Conservation (phyloP, 2,113 vertebrate species). For the Hylia prasina region DNA sequence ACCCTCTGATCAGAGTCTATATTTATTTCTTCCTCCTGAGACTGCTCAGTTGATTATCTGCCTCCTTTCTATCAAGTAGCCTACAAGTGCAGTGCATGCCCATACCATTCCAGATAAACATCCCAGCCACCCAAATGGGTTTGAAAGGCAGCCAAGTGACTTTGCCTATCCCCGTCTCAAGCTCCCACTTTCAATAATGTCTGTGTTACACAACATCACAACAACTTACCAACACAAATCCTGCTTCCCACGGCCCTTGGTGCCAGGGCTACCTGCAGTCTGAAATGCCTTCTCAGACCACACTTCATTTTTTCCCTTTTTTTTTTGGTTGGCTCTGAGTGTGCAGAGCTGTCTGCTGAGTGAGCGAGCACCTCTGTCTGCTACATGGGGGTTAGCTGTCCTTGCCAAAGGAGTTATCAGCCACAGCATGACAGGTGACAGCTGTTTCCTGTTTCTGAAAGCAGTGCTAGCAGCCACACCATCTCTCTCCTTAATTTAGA, state of each 20-base stretch:
- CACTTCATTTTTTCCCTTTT: rapidly evolving
- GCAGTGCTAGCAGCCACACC: neutral
- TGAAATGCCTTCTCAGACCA: neutral
- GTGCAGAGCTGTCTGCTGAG: too few species aligned
- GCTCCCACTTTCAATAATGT: neutral
- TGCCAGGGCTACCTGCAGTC: neutral
- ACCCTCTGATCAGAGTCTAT: neutral
- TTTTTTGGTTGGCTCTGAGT: neutral
- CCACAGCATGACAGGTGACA: neutral
- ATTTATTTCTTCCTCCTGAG: neutral
- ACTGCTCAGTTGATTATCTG: neutral
- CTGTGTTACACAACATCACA: neutral
- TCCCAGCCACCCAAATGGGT: neutral
- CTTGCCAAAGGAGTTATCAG: neutral
- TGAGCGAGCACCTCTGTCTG: neutral
- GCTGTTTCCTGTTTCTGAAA: neutral
- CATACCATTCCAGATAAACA: neutral
- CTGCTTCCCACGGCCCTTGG: neutral
- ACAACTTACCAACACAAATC: neutral
- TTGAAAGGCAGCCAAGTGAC: neutral
- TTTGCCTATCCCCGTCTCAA: neutral
- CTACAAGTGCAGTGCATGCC: neutral
- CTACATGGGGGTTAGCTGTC: neutral
- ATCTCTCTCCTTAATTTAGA: neutral
- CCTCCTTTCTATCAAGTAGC: neutral